These are phyloP conservation scores for Hylaeus anthracinus DNA, from an alignment of 1,140 invertebrate genomes.

Conservation along the genomic window DNA sequence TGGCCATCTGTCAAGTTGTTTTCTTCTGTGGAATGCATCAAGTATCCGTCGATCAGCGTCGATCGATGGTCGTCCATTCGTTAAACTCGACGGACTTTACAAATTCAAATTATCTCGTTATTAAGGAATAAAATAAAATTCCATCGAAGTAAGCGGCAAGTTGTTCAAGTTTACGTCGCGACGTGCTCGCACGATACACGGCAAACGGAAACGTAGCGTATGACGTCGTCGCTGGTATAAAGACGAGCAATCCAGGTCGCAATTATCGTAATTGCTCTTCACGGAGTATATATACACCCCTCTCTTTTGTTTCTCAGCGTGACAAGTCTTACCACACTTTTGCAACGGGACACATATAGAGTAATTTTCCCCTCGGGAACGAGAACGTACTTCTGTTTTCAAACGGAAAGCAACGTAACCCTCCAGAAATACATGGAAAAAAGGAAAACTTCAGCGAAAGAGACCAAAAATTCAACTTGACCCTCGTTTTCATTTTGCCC, in stretches of 20 bases:
- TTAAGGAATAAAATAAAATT: too few relatives aligned
- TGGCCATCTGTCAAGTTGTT: too few relatives aligned
- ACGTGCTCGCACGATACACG: background rate
- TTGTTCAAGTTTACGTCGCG: background rate
- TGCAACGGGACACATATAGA: background rate
- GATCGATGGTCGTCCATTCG: background rate
- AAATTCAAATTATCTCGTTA: too few relatives aligned
- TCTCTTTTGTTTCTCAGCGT: background rate
- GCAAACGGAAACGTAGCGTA: background rate
- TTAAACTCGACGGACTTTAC: too few relatives aligned
- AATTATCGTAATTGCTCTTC: constrained; percentile 41
- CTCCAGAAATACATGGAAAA: too few relatives aligned
- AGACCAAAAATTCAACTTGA: too few relatives aligned
- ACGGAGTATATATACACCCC: constrained; percentile 5
- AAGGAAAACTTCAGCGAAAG: too few relatives aligned
- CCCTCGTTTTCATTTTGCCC: too few relatives aligned
- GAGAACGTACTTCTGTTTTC: background rate
- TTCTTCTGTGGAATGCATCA: background rate
- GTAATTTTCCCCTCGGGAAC: too few relatives aligned
- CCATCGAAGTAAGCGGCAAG: background rate
- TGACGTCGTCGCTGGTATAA: constrained; percentile 11
- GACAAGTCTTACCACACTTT: background rate
- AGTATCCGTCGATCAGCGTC: constrained; percentile 26
- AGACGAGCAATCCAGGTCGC: constrained; percentile 25
- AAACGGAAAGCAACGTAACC: too few relatives aligned